phyloP scores from a whole-genome alignment of 2,888 invertebrate genomes.

The Ellobium chinense region DNA sequence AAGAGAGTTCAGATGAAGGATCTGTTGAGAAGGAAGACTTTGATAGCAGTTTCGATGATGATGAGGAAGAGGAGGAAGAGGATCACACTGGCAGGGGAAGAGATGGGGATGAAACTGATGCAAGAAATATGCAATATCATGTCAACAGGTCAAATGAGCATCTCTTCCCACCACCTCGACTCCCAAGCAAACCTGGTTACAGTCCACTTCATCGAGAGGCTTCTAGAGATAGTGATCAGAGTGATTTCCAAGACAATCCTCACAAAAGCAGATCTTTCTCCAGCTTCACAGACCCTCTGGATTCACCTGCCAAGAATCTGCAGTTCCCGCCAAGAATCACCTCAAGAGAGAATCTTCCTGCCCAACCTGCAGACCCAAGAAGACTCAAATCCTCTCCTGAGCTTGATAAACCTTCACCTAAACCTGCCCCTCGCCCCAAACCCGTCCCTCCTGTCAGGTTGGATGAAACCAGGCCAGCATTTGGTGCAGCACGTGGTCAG shows the following conservation, averaged over 20 bases:
- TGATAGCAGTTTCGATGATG: slow-evolving; percentile 56
- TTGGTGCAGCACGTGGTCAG: background rate
- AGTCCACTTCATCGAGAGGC: slow-evolving; percentile 21
- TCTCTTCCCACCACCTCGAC: slow-evolving; percentile 48
- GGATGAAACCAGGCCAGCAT: background rate
- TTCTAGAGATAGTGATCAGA: slow-evolving; percentile 28
- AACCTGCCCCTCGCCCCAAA: slow-evolving; percentile 58
- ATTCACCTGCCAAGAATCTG: slow-evolving; percentile 41
- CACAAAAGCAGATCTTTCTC: slow-evolving; percentile 58
- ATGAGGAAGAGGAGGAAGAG: slow-evolving; percentile 55
- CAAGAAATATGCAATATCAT: slow-evolving; percentile 23
- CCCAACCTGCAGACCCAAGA: slow-evolving; percentile 36
- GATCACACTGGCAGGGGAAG: slow-evolving; percentile 34
- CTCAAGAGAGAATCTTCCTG: slow-evolving; percentile 36
- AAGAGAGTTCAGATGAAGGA: slow-evolving; percentile 39
- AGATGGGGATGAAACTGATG: slow-evolving; percentile 32
- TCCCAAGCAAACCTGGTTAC: background rate
- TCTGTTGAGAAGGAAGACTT: slow-evolving; percentile 50
- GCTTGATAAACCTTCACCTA: slow-evolving; percentile 35
- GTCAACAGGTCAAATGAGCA: slow-evolving; percentile 37
- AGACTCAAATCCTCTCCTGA: slow-evolving; percentile 38
- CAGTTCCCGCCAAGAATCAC: slow-evolving; percentile 34
- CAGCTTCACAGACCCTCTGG: slow-evolving; percentile 62
- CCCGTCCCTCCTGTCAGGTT: slow-evolving; percentile 22
- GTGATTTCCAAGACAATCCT: slow-evolving; percentile 43